Conservation (phyloP, 2,113 vertebrate genomes). For the Semnornis frantzii region DNA sequence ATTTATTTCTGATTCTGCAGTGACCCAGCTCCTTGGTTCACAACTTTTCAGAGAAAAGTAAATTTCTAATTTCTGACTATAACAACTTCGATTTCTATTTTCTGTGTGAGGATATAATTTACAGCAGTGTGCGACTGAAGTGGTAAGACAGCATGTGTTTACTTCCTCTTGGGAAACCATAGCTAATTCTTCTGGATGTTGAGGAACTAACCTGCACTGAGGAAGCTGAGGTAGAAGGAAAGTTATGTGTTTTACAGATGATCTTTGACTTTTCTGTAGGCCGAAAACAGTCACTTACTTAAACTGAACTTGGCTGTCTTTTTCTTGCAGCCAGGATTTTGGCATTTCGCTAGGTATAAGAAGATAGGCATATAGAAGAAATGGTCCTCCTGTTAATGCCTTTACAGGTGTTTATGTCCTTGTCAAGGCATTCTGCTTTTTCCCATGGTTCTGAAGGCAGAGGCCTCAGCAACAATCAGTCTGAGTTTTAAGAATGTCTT, state of each 20-base stretch:
- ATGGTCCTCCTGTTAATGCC: accelerated
- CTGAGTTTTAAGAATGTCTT: not conserved
- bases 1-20: not conserved
- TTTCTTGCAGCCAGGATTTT: not conserved
- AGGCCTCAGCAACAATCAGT: not conserved
- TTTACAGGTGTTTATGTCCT: not conserved
- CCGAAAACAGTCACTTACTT: not conserved
- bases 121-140: not conserved
- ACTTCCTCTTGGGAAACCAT: not conserved
- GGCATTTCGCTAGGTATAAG: not conserved
- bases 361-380: not conserved
- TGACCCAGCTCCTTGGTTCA: not conserved
- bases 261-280: not conserved
- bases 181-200: not conserved
- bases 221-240: not conserved
- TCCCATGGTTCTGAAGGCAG: not conserved
- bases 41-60: not conserved
- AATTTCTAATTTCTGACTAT: not conserved
- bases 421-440: not conserved
- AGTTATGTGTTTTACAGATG: not conserved
- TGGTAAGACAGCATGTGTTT: not conserved
- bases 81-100: not conserved
- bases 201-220: not conserved
- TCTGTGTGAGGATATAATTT: accelerated
- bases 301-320: not conserved